Percentiles rank a stretch among this genome's conserved stretches.
phyloP scores from a whole-genome alignment of 2,113 vertebrate species.

The Psophia crepitans region DNA sequence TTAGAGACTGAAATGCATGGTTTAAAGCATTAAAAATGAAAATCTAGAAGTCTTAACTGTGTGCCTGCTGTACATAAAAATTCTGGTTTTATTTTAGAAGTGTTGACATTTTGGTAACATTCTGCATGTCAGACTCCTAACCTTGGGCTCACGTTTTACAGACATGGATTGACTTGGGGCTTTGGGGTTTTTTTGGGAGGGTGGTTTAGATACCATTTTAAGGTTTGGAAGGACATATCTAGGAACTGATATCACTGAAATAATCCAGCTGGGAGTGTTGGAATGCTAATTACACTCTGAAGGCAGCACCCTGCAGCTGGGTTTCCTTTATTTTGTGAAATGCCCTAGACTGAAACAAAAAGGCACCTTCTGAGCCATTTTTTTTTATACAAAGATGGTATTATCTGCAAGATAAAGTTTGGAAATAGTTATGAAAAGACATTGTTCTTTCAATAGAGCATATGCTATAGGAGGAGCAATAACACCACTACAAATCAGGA shows the following conservation, averaged over 20 bases:
- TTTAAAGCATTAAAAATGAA: background rate
- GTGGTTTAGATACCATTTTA: background rate
- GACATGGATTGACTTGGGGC: background rate
- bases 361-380: background rate
- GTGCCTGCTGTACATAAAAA: background rate
- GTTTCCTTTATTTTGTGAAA: background rate
- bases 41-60: background rate
- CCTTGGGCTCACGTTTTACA: background rate
- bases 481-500: background rate
- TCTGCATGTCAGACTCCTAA: background rate
- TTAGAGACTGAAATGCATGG: background rate
- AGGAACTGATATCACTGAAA: background rate
- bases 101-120: background rate
- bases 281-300: background rate
- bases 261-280: background rate
- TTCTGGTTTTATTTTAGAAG: background rate
- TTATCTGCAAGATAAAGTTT: constrained; percentile 44
- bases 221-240: background rate
- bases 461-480: background rate
- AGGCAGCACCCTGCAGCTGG: background rate
- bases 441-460: background rate
- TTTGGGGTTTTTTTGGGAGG: background rate
- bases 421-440: background rate
- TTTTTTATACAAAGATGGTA: constrained; percentile 45
- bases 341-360: background rate